Evolutionary conservation across 2,113 vertebrate species (phyloP).

Genomic region (Mungos mungo): DNA sequence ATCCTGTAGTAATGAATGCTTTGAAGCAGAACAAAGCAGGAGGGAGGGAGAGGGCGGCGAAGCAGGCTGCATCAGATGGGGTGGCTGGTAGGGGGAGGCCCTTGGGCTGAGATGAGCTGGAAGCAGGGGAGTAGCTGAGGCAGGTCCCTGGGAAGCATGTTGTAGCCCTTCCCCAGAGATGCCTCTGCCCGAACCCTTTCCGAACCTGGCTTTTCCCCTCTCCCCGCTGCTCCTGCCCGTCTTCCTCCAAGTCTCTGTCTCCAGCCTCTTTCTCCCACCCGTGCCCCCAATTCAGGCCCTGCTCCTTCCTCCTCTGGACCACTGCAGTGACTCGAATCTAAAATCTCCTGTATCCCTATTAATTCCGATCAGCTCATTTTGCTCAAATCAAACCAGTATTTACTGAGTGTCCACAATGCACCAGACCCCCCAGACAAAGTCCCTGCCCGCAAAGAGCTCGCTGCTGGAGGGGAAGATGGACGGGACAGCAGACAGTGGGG

Average conservation of each 20-base stretch:
- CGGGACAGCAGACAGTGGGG: neutral
- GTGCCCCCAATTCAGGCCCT: neutral
- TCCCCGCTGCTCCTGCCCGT: neutral
- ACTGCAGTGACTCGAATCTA: neutral
- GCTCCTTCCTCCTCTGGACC: neutral
- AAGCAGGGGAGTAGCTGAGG: neutral
- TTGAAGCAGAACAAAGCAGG: neutral
- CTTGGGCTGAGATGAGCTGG: neutral
- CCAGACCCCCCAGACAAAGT: too few relatives aligned
- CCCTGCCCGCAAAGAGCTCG: neutral
- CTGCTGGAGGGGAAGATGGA: too few relatives aligned
- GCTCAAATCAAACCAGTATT: neutral
- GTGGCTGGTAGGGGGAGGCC: neutral
- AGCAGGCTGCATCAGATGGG: neutral
- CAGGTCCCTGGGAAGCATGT: neutral
- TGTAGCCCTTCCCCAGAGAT: neutral
- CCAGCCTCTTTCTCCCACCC: fast-evolving
- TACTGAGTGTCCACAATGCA: too few relatives aligned
- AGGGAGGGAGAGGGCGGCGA: fast-evolving
- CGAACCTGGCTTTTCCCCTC: neutral
- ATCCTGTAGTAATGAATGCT: too few relatives aligned
- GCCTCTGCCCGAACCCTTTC: neutral
- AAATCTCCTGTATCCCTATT: too few relatives aligned
- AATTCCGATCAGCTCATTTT: neutral
- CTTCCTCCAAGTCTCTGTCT: neutral